Percentiles rank a stretch among this genome's conserved stretches.
phyloP scores from a whole-genome alignment of 2,113 vertebrate species.

The Saccopteryx bilineata region DNA sequence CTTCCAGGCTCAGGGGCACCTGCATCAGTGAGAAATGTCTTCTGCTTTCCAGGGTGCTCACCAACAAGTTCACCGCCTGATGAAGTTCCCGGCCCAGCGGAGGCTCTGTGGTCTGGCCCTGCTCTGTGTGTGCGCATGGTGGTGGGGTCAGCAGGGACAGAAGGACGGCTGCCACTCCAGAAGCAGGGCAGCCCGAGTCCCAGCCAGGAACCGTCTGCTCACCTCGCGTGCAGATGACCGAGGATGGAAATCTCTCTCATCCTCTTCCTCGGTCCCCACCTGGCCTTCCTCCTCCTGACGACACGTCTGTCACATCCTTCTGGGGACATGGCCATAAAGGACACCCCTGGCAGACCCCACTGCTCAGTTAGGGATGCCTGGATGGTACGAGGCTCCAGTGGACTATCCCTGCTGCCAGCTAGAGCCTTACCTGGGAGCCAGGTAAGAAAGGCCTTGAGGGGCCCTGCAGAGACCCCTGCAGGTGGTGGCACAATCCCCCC shows the following conservation, averaged over 20 bases:
- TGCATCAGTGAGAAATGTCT: rapidly evolving
- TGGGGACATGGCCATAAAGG: rapidly evolving
- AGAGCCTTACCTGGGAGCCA: rapidly evolving
- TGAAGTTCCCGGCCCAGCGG: rapidly evolving
- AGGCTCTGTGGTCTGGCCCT: not conserved
- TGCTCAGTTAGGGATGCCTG: not conserved
- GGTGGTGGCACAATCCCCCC: rapidly evolving
- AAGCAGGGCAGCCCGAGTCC: not conserved
- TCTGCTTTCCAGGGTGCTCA: not conserved
- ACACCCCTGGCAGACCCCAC: rapidly evolving
- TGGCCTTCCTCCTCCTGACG: not conserved
- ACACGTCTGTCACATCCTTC: not conserved
- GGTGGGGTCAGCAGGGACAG: not conserved
- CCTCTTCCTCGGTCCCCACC: not conserved
- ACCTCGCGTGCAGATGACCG: rapidly evolving
- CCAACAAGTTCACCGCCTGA: not conserved
- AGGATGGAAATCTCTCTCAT: not conserved
- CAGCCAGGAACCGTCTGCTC: not conserved
- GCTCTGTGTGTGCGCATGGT: not conserved
- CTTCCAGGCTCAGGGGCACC: not conserved
- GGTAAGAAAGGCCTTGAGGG: rapidly evolving
- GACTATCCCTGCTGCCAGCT: not conserved
- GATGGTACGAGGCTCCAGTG: not conserved
- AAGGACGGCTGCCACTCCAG: not conserved
- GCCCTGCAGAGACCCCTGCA: not conserved